Evolutionary conservation across 2,113 vertebrate genomes (phyloP).

Genomic region (Lichenostomus cassidix): DNA sequence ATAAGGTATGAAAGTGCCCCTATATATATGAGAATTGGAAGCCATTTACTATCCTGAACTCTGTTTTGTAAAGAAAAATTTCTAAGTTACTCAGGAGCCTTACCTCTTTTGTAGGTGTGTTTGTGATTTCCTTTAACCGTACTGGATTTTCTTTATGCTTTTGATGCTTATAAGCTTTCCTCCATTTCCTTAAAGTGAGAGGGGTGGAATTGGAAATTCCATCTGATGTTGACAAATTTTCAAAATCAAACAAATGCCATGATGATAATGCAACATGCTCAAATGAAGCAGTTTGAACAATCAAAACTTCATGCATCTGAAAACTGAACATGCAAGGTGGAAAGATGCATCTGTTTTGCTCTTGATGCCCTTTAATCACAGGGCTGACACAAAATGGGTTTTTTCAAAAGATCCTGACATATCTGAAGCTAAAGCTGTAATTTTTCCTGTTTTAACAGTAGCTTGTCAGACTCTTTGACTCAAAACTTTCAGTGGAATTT

Average conservation of each 20-base stretch:
- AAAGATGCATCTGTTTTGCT: background rate
- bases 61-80: background rate
- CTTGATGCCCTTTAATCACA: background rate
- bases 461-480: constrained; percentile 10
- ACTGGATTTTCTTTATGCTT: background rate
- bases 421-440: background rate
- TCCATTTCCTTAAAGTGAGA: background rate
- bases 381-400: background rate
- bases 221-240: background rate
- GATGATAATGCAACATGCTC: background rate
- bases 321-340: background rate
- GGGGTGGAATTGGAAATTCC: background rate
- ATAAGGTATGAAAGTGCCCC: background rate
- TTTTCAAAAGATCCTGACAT: constrained; percentile 7
- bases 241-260: background rate
- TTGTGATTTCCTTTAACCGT: constrained; percentile 21
- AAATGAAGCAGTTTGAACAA: background rate
- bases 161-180: background rate
- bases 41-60: background rate
- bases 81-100: background rate
- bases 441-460: constrained; percentile 36
- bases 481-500: constrained; percentile 13
- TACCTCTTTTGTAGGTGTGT: background rate
- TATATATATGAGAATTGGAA: background rate
- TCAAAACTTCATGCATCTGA: background rate